These are phyloP conservation scores for Phalacrocorax carbo DNA, from an alignment of 2,113 vertebrate genomes.

Conservation along the genomic window DNA sequence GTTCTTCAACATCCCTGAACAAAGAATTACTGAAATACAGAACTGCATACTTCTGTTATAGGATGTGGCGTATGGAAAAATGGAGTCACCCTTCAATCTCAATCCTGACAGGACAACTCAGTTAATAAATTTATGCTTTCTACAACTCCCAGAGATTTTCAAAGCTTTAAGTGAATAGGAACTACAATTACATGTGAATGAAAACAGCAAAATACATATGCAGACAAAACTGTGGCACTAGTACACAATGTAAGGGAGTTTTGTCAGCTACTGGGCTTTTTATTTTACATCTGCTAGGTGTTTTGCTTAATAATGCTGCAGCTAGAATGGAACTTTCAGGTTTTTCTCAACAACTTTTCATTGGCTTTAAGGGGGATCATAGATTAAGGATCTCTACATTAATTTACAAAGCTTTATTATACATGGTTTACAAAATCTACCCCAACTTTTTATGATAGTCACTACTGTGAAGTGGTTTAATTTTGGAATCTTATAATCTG, in stretches of 20 bases:
- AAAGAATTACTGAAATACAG: neutral
- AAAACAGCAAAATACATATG: accelerated
- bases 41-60: neutral
- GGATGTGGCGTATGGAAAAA: accelerated
- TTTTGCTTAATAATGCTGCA: neutral
- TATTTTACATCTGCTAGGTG: neutral
- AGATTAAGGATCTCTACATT: neutral
- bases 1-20: accelerated
- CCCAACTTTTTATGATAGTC: neutral
- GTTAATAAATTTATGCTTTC: neutral
- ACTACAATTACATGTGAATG: neutral
- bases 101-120: neutral
- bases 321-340: neutral
- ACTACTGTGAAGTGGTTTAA: neutral
- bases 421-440: neutral
- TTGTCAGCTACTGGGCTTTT: neutral
- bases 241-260: neutral
- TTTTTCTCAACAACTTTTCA: neutral
- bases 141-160: neutral
- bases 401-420: neutral
- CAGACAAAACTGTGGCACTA: neutral
- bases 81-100: neutral
- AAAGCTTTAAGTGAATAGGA: neutral
- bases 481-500: neutral
- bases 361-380: neutral